Evolutionary conservation across 2,113 vertebrate species (phyloP), one percentile per base, ranked within the genome.

Genomic region (Nothobranchius furzeri): DNA sequence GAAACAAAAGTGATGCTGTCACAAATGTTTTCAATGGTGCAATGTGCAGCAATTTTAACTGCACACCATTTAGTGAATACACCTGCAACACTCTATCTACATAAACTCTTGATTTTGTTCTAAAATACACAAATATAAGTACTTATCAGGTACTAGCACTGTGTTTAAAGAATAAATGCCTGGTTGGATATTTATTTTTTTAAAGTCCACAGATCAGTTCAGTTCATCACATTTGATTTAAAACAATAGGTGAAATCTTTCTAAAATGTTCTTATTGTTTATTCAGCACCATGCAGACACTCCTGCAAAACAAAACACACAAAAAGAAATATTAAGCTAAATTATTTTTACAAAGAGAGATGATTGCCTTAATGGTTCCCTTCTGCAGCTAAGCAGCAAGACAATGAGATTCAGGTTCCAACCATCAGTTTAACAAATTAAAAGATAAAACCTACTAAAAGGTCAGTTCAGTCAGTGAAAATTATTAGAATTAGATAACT

Each of bases 401-500:
- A 20, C 24, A 56, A 24, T 12, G 56, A 66, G 15, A 71, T n/a
- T 25, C 45, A 48, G 24, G 47, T 48, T 59, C 35, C 47, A 60
- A 69, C 74, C 11, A 60, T 24, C 66, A 24, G 52, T 68, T 60
- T 0, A 73, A 52, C 42, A 79, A 49, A 79, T 83, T 78, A 64
- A 60, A 83, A 84, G 61, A 49, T 74, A 53, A 64, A 75, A 75
- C 80, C 66, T 76, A 24, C 57, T 49, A 56, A 30, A 12, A 40
- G 57, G 56, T 82, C 70, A 4, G 84, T 87, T 77, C 7, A 52
- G 52, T 60, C 82, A 50, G 83, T 40, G 25, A 37, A 37, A 62
- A 82, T 84, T 68, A 86, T 78, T 57, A 83, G 58, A 56, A 48
- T 59, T 12, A 11, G 59, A 60, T 57, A 79, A 64, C 36, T 70